Percentiles rank a stretch among this genome's conserved stretches.
Conservation (phyloP, 1,140 invertebrate genomes). For the Trichomalopsis sarcophagae region DNA sequence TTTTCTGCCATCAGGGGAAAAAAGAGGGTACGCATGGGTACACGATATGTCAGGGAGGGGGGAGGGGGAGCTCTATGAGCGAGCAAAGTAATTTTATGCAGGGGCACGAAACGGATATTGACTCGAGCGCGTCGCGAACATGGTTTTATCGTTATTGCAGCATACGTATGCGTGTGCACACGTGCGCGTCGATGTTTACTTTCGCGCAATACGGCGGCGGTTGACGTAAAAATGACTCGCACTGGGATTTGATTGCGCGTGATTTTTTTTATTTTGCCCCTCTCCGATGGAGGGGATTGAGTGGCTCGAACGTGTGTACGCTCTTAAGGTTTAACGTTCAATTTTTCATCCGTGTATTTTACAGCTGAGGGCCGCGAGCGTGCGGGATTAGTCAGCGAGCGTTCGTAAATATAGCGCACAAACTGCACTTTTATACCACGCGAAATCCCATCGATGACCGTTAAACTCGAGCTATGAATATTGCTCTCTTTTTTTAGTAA, state of each 20-base stretch:
- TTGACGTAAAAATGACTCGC: conserved; percentile 46
- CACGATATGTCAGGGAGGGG: neutral
- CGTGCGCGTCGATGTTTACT: conserved; percentile 41
- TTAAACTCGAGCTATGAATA: neutral
- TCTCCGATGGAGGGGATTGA: neutral
- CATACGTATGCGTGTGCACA: neutral
- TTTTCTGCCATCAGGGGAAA: neutral
- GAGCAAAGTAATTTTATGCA: conserved; percentile 46
- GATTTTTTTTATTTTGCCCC: neutral
- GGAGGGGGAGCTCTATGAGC: neutral
- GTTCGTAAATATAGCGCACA: conserved; percentile 31
- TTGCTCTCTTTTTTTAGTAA: neutral
- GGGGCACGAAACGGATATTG: conserved; percentile 48
- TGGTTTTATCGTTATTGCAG: conserved; percentile 48
- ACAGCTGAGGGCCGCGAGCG: neutral
- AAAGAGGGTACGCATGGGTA: neutral
- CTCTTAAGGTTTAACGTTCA: conserved; percentile 42
- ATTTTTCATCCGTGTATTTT: conserved; percentile 38
- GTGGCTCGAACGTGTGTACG: neutral
- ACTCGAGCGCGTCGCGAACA: conserved; percentile 41
- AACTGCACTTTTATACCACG: neutral
- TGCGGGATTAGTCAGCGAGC: conserved; percentile 22
- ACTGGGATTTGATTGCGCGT: conserved; percentile 40
- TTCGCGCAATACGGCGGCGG: conserved; percentile 20
- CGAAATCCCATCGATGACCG: conserved; percentile 25